phyloP scores from a whole-genome alignment of 2,888 invertebrate species.

The Ectobius pallidus region DNA sequence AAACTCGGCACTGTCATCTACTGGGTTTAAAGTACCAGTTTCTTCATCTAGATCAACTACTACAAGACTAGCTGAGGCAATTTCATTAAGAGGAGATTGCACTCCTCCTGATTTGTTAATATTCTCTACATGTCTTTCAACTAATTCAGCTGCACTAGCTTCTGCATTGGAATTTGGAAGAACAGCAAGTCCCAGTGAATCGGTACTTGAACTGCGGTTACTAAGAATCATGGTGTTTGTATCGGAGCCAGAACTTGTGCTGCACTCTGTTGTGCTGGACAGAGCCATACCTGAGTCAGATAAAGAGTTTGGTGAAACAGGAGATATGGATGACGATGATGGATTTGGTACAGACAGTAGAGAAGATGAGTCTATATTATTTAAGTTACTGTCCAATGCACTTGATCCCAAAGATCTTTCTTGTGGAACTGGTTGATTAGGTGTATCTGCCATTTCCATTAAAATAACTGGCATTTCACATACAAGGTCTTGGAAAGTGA shows the following conservation, averaged over 20 bases:
- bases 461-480: constrained; percentile 36
- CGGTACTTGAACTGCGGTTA: constrained; percentile 38
- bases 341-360: constrained; percentile 36
- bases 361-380: background rate
- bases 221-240: constrained; percentile 35
- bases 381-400: background rate
- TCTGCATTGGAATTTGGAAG: background rate
- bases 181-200: constrained; percentile 32
- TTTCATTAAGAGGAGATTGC: background rate
- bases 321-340: constrained; percentile 33
- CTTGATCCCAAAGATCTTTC: too few relatives aligned
- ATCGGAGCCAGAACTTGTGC: constrained; percentile 39
- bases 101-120: background rate
- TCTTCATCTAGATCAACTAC: background rate
- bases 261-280: constrained; percentile 34
- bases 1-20: constrained; percentile 8
- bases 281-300: constrained; percentile 41
- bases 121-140: background rate
- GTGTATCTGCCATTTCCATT: constrained; percentile 8
- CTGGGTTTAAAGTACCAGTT: background rate
- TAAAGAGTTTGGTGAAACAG: constrained; percentile 40
- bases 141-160: background rate
- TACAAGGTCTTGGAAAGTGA: constrained; percentile 13
- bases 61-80: background rate
- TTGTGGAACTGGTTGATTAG: background rate